Evolutionary conservation across 2,888 invertebrate genomes (phyloP), one percentile per base, ranked within the genome.

Genomic region (Pyrgus malvae): DNA sequence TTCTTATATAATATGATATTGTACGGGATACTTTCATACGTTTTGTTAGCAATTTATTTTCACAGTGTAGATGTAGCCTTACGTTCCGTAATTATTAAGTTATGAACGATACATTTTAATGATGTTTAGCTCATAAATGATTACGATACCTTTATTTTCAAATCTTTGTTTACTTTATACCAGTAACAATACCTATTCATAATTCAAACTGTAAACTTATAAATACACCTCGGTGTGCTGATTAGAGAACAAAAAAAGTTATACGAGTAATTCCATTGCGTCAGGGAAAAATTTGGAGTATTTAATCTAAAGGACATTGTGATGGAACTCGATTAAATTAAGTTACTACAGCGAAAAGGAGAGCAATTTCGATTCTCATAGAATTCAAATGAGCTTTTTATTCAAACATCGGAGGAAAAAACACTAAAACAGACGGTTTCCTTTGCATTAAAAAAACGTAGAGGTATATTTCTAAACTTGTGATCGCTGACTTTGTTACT

Each of bases 371-470:
- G 83, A 89, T 88, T 83, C 87, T 79, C 86, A 82, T 87, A 82
- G 88, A 85, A 88, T 89, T 84, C 83, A 88, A 88, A 89, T 86
- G 88, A 88, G 83, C 78, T 81, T 87, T 88, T 88, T 88, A 88
- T 88, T 86, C 87, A 87, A 87, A 88, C 78, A 71, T 70, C 70
- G 76, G 74, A 76, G 75, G 73, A 74, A 73, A 74, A 74, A 78
- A 82, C 82, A 81, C 78, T 83, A 80, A 84, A 81, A 80, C 78
- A 81, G 78, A 80, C 69, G 75, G 74, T 77, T 74, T 64, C 71
- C 75, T 76, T 76, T 73, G 77, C 68, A 67, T 66, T 65, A 72
- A 67, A 71, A 74, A 67, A 64, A 67, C 70, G 66, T 70, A 70
- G 5, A 17, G 35, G n/a, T 51, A 50, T 66, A 67, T 73, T 74